Conservation (phyloP, 2,797 vertebrate species). For the Masticophis lateralis region DNA sequence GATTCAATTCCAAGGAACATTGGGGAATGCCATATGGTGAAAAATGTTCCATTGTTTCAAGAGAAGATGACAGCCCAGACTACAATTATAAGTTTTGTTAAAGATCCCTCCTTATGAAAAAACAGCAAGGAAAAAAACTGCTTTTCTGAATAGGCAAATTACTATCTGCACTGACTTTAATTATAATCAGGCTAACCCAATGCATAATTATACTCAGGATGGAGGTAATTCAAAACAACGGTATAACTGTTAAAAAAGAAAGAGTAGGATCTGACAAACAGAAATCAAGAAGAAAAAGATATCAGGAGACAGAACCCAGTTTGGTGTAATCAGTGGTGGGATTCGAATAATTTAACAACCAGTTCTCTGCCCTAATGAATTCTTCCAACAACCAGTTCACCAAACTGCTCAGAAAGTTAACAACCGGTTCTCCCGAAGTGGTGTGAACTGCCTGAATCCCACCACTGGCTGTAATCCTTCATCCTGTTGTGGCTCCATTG, state of each 20-base stretch:
- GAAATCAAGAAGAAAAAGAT: background rate
- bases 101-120: background rate
- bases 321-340: background rate
- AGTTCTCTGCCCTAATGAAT: too few relatives aligned
- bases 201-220: background rate
- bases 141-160: background rate
- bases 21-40: background rate
- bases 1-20: background rate
- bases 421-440: too few relatives aligned
- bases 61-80: background rate
- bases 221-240: background rate
- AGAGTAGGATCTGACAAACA: background rate
- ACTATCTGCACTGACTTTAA: background rate
- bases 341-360: too few relatives aligned
- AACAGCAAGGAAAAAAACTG: background rate
- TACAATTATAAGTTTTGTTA: background rate
- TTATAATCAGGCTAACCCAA: background rate
- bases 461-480: too few relatives aligned
- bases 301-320: too few relatives aligned
- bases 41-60: background rate
- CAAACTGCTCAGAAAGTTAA: too few relatives aligned
- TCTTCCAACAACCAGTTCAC: too few relatives aligned
- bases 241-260: background rate
- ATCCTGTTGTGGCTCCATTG: too few relatives aligned
- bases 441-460: too few relatives aligned